Evolutionary conservation across 1,140 invertebrate species (phyloP), one percentile per base, ranked within the genome.

Genomic region (Hycleus phaleratus): DNA sequence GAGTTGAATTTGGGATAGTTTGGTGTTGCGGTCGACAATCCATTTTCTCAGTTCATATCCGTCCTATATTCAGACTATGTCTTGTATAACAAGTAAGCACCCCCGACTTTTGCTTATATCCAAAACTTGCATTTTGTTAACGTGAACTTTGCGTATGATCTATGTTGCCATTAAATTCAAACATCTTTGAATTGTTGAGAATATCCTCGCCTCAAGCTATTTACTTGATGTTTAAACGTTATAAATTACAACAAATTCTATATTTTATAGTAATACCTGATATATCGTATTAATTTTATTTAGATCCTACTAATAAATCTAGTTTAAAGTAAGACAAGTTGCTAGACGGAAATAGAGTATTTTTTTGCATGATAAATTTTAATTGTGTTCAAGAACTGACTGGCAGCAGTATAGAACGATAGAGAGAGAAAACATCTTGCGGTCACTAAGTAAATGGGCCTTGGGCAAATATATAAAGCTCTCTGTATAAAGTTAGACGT

Each of bases 81-180:
- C 32, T 32, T 32, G 4, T 32, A 5, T 32, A 46, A 52, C 45
- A 53, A 43, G 45, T 58, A 45, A 18, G 18, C 32, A 5, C 32
- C 7, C 32, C 32, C 1, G 1, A 32, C 32, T 5, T 7, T 5
- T 7, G 7, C 32, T 5, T 7, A 2, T 58, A 49, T 54, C 50
- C 61, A 46, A 43, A 70, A 70, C 66, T 68, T 68, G 65, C 65
- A 71, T 58, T 71, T 68, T 70, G 69, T 70, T 69, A 71, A 32
- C 64, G 69, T 68, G 65, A 72, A 72, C 62, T 72, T 71, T 62
- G 62, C 63, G 59, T 11, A 11, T 72, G 71, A 72, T 72, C 63
- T 72, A 72, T 72, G 71, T 70, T 64, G 69, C 71, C 71, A 72
- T 72, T 72, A 72, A 72, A 72, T 72, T 69, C 69, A 69, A 72